These are phyloP conservation scores for Atlantisia rogersi DNA, from an alignment of 2,113 vertebrate species.

Conservation along the genomic window DNA sequence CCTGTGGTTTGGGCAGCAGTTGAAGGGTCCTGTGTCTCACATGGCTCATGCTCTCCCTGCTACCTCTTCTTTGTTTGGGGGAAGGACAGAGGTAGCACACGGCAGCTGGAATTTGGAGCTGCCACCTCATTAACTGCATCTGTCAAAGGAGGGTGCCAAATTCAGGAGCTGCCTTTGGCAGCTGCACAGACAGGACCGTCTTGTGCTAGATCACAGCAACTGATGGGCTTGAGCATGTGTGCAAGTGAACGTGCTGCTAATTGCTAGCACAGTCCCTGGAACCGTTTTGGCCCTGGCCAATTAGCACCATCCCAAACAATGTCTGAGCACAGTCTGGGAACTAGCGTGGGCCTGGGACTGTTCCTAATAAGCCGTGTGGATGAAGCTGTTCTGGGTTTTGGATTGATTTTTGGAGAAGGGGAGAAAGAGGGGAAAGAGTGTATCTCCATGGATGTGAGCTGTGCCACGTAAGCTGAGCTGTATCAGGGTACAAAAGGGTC, in stretches of 20 bases:
- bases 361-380: conserved; percentile 34
- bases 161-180: background rate
- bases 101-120: background rate
- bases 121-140: background rate
- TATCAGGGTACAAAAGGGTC: background rate
- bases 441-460: background rate
- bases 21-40: background rate
- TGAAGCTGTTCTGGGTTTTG: conserved; percentile 30
- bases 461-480: background rate
- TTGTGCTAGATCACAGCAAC: background rate
- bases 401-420: background rate
- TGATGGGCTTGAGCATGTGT: background rate
- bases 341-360: background rate
- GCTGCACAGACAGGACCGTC: background rate
- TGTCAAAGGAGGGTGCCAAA: background rate
- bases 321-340: conserved; percentile 38
- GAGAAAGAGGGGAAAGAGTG: background rate
- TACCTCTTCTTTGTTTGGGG: background rate
- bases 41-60: background rate
- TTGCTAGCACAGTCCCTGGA: conserved; percentile 42
- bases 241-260: conserved; percentile 4
- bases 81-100: background rate
- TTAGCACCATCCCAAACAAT: conserved; percentile 50
- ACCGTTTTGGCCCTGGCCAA: conserved; percentile 6
- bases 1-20: background rate